A percentile compares a stretch with the other conserved stretches of the same genome.
Evolutionary conservation across 2,797 vertebrate genomes (phyloP).

Genomic region (Mareca penelope): DNA sequence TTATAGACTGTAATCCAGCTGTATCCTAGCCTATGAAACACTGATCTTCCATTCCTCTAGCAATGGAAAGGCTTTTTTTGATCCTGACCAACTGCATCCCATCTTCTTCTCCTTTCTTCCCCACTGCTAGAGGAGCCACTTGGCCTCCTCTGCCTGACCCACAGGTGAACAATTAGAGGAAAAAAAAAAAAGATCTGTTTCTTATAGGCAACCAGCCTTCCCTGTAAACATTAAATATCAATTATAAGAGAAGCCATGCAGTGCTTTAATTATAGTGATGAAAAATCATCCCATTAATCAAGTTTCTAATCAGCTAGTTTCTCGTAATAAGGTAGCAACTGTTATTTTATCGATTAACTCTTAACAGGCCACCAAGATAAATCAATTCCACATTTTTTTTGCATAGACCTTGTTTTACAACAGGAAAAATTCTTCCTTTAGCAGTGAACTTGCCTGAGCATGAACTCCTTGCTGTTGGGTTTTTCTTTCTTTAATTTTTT

Average conservation of each 20-base stretch:
- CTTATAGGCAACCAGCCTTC: slow-evolving; percentile 45
- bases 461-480: not conserved
- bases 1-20: not conserved
- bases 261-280: slow-evolving; percentile 73
- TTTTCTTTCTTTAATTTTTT: too few species aligned
- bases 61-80: not conserved
- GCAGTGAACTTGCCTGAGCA: not conserved
- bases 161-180: slow-evolving; percentile 10
- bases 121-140: not conserved
- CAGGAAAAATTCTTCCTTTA: not conserved
- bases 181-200: not conserved
- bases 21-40: not conserved
- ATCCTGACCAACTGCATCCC: not conserved
- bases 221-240: slow-evolving; percentile 58
- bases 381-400: slow-evolving; percentile 18
- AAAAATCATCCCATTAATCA: slow-evolving; percentile 77
- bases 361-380: slow-evolving; percentile 32
- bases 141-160: not conserved
- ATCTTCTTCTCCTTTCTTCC: not conserved
- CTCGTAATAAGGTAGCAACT: slow-evolving; percentile 60
- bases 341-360: slow-evolving; percentile 77
- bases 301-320: slow-evolving; percentile 74
- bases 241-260: slow-evolving; percentile 61
- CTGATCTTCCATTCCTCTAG: not conserved
- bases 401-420: not conserved